Base-by-base conservation (phyloP, 2,797 vertebrate species). In the Pantherophis alleghaniensis region DNA sequence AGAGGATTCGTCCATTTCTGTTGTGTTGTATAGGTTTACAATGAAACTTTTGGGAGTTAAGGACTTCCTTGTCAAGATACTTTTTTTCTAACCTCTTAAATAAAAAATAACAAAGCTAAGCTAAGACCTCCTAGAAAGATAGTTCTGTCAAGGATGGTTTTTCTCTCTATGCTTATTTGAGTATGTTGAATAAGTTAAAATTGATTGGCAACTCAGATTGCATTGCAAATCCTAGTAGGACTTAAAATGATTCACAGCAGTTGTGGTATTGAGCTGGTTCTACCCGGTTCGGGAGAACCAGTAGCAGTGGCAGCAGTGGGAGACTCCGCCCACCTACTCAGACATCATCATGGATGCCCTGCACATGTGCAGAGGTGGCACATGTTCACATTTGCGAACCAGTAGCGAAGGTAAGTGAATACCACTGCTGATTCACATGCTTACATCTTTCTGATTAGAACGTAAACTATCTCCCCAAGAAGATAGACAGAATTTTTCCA, bases 31-130 rank as follows among this genome's bases (percentile, higher is more conserved):
- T 89, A 63, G 28, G 37, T 57, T 13, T 91, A 92, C 93, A 94
- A 91, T 63, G 92, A 94, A 74, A 86, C 28, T 63, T 88, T 94
- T 94, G 32, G 55, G 87, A 61, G 92, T 95, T 92, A 93, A 94
- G 47, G 47, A 91, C 86, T 53, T 69, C 74, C 66, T 93, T 86
- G 13, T 24, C 42, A 66, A 16, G 7, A 66, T 59, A 22, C 14
- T 69, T 89, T 24, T 14, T 37, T 91, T 89, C 51, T 91, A 69
- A 63, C 12, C 26, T 28, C 20, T 63, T 55, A 42, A 60, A 61
- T 28, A 12, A 63, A 28, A 28, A 11, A 66, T 20, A 53, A 4
- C 55, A 83, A 88, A 74, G 5, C 6, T 74, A 74, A 74, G 32
- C 2, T 37, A 74, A 74, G 16, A 74, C 16, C 2, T 37, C 69